Conservation (phyloP, 2,797 vertebrate species). For the Sebastes variabilis region DNA sequence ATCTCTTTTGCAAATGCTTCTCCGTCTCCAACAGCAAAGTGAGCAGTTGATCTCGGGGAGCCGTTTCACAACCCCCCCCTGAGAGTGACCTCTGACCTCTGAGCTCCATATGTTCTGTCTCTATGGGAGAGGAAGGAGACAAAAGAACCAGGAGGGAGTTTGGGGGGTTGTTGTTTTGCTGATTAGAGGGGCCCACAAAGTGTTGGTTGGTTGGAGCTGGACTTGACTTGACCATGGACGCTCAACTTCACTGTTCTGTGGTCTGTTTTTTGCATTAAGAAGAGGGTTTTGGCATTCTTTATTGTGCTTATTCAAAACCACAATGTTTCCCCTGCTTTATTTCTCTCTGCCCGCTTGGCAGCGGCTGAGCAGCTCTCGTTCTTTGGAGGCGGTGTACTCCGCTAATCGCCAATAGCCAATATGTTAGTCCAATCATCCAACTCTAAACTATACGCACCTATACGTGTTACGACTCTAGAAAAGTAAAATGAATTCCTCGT, state of each 20-base stretch:
- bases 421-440: too few species aligned
- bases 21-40: slow-evolving; percentile 3
- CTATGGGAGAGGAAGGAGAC: slow-evolving; percentile 12
- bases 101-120: slow-evolving; percentile 52
- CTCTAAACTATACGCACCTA: background rate
- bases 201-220: background rate
- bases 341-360: too few species aligned
- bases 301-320: background rate
- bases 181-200: background rate
- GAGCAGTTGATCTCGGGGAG: slow-evolving; percentile 20
- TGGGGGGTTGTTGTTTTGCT: slow-evolving; percentile 7
- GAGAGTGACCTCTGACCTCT: slow-evolving; percentile 39
- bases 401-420: too few species aligned
- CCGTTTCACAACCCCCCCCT: slow-evolving; percentile 17
- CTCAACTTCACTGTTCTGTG: background rate
- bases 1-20: background rate
- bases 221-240: slow-evolving; percentile 11
- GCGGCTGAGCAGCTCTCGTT: too few species aligned
- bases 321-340: too few species aligned
- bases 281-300: background rate
- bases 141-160: slow-evolving; percentile 7
- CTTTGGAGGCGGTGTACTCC: too few species aligned
- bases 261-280: background rate
- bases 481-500: background rate
- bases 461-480: background rate